phyloP scores from a whole-genome alignment of 1,140 invertebrate species.

The Hycleus phaleratus region DNA sequence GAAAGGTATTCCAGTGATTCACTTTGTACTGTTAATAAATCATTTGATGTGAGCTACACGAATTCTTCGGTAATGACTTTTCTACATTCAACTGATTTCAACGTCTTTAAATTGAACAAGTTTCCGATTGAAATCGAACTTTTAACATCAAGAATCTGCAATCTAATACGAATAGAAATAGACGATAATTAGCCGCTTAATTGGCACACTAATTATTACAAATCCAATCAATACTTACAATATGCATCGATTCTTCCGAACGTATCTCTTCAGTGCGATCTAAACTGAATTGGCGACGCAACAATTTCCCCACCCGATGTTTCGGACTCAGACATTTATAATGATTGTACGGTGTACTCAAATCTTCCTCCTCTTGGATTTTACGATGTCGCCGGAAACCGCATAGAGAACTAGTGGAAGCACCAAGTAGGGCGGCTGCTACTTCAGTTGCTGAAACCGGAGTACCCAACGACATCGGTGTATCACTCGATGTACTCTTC shows the following conservation, averaged over 20 bases:
- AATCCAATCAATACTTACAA: conserved; percentile 5
- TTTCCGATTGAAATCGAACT: neutral
- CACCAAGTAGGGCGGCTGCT: conserved; percentile 47
- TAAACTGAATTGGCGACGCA: conserved; percentile 62
- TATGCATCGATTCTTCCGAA: conserved; percentile 15
- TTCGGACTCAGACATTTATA: conserved; percentile 61
- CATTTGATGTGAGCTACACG: too few relatives aligned
- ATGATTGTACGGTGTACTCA: conserved; percentile 64
- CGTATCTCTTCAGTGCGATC: conserved; percentile 54
- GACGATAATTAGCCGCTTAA: too few relatives aligned
- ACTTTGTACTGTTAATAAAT: too few relatives aligned
- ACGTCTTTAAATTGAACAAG: neutral
- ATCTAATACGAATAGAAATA: too few relatives aligned
- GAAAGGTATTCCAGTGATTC: neutral
- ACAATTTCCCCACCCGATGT: conserved; percentile 47
- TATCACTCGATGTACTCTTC: conserved; percentile 44
- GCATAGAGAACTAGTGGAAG: conserved; percentile 45
- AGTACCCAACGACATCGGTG: conserved; percentile 39
- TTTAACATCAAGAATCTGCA: too few relatives aligned
- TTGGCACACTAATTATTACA: too few relatives aligned
- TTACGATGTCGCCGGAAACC: conserved; percentile 40
- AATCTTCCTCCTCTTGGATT: conserved; percentile 50
- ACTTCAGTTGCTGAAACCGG: conserved; percentile 48
- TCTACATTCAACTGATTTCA: neutral
- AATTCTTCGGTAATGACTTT: too few relatives aligned